These are phyloP conservation scores for Malthinus seriepunctatus DNA, from an alignment of 2,888 invertebrate species.

Conservation along the genomic window DNA sequence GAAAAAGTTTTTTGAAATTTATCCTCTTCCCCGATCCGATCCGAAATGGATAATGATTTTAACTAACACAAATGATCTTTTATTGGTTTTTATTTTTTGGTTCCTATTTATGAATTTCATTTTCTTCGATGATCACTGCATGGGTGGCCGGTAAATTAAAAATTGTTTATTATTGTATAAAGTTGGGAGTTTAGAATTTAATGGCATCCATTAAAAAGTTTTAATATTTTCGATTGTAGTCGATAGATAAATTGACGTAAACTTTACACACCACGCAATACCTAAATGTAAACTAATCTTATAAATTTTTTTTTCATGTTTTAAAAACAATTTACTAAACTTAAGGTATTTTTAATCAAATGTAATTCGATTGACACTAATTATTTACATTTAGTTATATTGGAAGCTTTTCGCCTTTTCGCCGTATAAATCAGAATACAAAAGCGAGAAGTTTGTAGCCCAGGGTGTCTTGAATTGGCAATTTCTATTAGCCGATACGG, in stretches of 20 bases:
- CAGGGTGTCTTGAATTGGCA: constrained; percentile 46
- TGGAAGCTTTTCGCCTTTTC: constrained; percentile 46
- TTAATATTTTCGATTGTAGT: constrained; percentile 4
- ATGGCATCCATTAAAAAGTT: constrained; percentile 3
- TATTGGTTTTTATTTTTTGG: constrained; percentile 24
- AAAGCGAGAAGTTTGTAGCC: constrained; percentile 32
- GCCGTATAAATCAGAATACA: constrained; percentile 50
- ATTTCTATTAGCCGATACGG: constrained; percentile 52
- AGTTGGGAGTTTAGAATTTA: not conserved
- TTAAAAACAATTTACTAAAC: too few relatives aligned
- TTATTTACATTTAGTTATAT: constrained; percentile 17
- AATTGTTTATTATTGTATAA: constrained; percentile 19
- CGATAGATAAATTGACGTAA: constrained; percentile 1
- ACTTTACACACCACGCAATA: too few relatives aligned
- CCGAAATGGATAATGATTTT: constrained; percentile 13
- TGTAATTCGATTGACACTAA: constrained; percentile 16
- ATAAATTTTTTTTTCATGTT: too few relatives aligned
- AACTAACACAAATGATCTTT: constrained; percentile 4
- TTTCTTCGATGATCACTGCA: constrained; percentile 17
- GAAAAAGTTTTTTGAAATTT: constrained; percentile 19
- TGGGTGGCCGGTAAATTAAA: constrained; percentile 18
- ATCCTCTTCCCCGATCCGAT: too few relatives aligned
- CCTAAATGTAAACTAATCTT: too few relatives aligned
- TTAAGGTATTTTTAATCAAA: constrained; percentile 18
- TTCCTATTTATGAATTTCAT: constrained; percentile 18